Evolutionary conservation across 37 sponge, comb jelly and placozoan genomes (phyloP).

Genomic region (Chondrilla cf. caribensis): DNA sequence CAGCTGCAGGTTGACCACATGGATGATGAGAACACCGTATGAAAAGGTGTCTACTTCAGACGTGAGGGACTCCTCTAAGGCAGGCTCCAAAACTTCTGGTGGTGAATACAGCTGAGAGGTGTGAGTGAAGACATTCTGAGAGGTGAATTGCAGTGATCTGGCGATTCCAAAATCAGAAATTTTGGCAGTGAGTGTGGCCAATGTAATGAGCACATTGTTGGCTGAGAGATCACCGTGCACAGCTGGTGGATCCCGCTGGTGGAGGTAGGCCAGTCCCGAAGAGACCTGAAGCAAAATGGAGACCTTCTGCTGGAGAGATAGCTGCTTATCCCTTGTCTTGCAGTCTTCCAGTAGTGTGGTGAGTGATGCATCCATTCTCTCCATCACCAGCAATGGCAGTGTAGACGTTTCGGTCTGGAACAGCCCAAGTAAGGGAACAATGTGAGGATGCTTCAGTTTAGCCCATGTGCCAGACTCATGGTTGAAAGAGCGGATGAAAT

Average conservation of each 20-base stretch:
- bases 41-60: no score
- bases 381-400: conserved; percentile 24
- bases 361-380: conserved; percentile 28
- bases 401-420: neutral
- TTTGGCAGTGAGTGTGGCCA: conserved; percentile 43
- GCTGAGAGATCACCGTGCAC: conserved; percentile 46
- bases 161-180: conserved; percentile 38
- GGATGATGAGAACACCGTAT: no score
- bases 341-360: conserved; percentile 2
- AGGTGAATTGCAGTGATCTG: neutral
- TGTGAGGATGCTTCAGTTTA: conserved; percentile 4
- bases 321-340: neutral
- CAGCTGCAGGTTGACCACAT: no score
- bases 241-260: conserved; percentile 33
- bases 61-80: no score
- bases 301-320: conserved; percentile 37
- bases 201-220: conserved; percentile 30
- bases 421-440: neutral
- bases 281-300: conserved; percentile 42
- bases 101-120: no score
- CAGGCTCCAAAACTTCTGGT: no score
- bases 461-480: neutral
- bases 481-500: neutral
- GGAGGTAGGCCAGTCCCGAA: conserved; percentile 44
- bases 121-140: no score